Evolutionary conservation across 2,797 vertebrate species (phyloP).

Genomic region (Parotocinclus haroldoi): DNA sequence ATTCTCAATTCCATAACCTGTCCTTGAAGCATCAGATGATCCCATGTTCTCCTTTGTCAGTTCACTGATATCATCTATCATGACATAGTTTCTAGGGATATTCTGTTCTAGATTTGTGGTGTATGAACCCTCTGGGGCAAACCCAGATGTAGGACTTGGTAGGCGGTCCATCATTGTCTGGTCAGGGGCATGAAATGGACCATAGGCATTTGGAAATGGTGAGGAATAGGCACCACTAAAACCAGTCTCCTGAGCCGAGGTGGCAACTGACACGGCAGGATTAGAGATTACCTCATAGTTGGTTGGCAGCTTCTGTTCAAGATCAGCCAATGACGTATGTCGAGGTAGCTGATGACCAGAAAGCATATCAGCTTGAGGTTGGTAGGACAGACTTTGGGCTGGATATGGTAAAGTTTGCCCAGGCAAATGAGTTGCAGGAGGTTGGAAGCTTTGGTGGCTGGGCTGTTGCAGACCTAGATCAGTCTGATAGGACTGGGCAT

Average conservation of each 20-base stretch:
- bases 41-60: constrained; percentile 88
- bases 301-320: constrained; percentile 94
- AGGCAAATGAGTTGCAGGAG: constrained; percentile 76
- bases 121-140: constrained; percentile 85
- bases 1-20: constrained; percentile 72
- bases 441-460: constrained; percentile 79
- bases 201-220: constrained; percentile 71
- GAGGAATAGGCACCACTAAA: constrained; percentile 72
- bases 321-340: constrained; percentile 91
- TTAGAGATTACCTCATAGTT: constrained; percentile 92
- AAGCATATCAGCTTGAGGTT: constrained; percentile 77
- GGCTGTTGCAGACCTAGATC: constrained; percentile 79
- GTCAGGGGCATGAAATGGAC: constrained; percentile 81
- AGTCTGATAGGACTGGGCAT: constrained; percentile 77
- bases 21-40: constrained; percentile 58
- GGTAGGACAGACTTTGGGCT: constrained; percentile 73
- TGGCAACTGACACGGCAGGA: constrained; percentile 79
- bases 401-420: constrained; percentile 78
- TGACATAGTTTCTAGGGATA: constrained; percentile 95
- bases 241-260: constrained; percentile 74
- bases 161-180: constrained; percentile 74
- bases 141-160: constrained; percentile 80
- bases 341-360: constrained; percentile 84
- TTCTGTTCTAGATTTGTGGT: constrained; percentile 90
- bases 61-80: constrained; percentile 99